Evolutionary conservation across 2,797 vertebrate species (phyloP), one percentile per base, ranked within the genome.

Genomic region (Poeciliopsis turneri): DNA sequence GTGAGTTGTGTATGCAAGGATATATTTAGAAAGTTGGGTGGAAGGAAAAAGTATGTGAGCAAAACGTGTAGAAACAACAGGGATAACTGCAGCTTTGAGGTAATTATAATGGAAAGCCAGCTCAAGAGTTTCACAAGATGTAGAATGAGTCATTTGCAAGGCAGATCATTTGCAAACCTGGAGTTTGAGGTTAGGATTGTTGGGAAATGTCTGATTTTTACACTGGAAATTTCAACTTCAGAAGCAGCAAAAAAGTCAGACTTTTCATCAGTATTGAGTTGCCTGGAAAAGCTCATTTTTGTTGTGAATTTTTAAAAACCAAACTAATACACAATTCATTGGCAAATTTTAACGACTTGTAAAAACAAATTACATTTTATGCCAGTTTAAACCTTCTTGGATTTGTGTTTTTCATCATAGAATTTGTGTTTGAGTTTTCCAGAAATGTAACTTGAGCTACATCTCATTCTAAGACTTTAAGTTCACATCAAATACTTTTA

Each of bases 11-110:
- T 43, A 13, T 69, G 66, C 11, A 12, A 43, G 11, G 66, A n/a
- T 43, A 69, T 70, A 16, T 70, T 70, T 70, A 45, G 41, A 70
- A 70, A 28, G 68, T 45, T 70, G 25, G 41, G 25, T 70, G 68
- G 41, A 70, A 70, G 68, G 41, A 45, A 45, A 70, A 70, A 70
- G 25, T 45, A 41, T 45, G 41, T 28, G 7, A 70, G 41, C 49
- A 70, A n/a, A 70, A 45, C 5, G 2, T 45, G 41, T 46, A 15
- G 68, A 45, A 8, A 20, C 41, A 45, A 28, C 41, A 70, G 41
- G 41, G 23, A n/a, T 28, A 45, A 70, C 13, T 16, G 41, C 25
- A 46, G 68, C 41, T 70, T 70, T 28, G 41, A 28, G 68, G 45
- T 45, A 36, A 70, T 28, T 45, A 6, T 46, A 45, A 28, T 28